A percentile compares a stretch with the other conserved stretches of the same genome.
Evolutionary conservation across 2,888 invertebrate genomes (phyloP).

Genomic region (Leucania comma): DNA sequence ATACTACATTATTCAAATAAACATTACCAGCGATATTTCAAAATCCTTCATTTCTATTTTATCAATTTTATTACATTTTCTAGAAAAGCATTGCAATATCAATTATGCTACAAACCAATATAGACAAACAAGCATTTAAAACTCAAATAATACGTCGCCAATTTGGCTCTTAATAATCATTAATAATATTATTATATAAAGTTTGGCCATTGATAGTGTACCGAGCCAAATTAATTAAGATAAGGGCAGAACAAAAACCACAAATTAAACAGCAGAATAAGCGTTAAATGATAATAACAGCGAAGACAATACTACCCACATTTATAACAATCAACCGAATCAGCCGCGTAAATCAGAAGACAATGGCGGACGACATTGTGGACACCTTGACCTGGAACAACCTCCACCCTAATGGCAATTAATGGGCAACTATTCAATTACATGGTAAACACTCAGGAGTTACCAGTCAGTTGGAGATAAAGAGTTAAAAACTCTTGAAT

Average conservation of each 20-base stretch:
- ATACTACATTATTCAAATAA: constrained; percentile 18
- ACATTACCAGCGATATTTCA: constrained; percentile 25
- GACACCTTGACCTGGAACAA: constrained; percentile 63
- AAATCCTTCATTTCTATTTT: constrained; percentile 12
- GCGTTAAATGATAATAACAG: constrained; percentile 48
- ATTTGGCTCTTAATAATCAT: not conserved
- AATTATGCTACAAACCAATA: not conserved
- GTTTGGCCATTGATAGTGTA: not conserved
- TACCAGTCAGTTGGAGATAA: not conserved
- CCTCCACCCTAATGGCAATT: constrained; percentile 44
- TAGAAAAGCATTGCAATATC: not conserved
- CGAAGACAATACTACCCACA: constrained; percentile 60
- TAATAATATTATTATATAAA: too few species aligned
- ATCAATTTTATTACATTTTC: constrained; percentile 4
- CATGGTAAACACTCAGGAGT: not conserved
- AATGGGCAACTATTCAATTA: constrained; percentile 32
- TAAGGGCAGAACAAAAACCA: constrained; percentile 22
- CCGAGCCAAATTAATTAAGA: constrained; percentile 12
- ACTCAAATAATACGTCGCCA: not conserved
- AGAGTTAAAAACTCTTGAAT: not conserved
- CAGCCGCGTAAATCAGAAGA: constrained; percentile 57
- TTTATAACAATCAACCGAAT: constrained; percentile 64
- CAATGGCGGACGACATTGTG: constrained; percentile 67
- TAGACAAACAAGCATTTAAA: not conserved
- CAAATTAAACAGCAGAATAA: constrained; percentile 41